Base-by-base conservation (phyloP, 2,113 vertebrate species). In the Saccopteryx bilineata region DNA sequence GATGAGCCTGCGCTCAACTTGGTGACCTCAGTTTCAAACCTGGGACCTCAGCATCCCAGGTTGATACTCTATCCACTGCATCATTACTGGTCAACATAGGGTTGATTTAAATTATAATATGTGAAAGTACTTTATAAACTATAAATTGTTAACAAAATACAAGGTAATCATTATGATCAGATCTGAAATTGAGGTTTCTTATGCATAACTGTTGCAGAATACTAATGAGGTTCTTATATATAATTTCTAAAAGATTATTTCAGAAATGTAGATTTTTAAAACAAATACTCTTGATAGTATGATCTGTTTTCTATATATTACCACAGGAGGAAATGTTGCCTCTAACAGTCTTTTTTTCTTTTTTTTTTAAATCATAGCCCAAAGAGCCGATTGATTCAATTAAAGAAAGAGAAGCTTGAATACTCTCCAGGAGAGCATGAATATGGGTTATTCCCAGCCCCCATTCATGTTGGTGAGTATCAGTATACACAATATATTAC, bases 401-500 rank as follows among this genome's bases (percentile, higher is more conserved):
- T 98, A 82, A 99, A 99, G 98, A 98, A 98, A 81, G 99, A 99
- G 60, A 99, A 98, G 97, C 93, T 99, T 91, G 99, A 99, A 19
- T 99, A 99, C 96, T 98, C 98, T 24, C 99, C 99, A 0, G 99
- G 98, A 63, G 99, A 99, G 58, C 98, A 99, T 0, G 99, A 99
- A 50, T 99, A 99, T 5, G 99, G 99, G 21, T 98, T 99, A 74
- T 98, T 99, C 90, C 99, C 99, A 68, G 99, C 99, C 54, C 99
- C 99, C 0, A 99, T 99, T 90, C 99, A 99, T 2, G 99, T 99
- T 18, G 99, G 99, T 99, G 97, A 99, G 99, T 99, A 90, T 72
- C 60, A 28, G 7, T 86, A 4, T 54, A 65, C 31, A 88, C 2
- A 26, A 4, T 52, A 15, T 68, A n/a, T 82, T 84, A 5, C 14